Conservation (phyloP, 2,113 vertebrate species). For the Callorhinus ursinus region DNA sequence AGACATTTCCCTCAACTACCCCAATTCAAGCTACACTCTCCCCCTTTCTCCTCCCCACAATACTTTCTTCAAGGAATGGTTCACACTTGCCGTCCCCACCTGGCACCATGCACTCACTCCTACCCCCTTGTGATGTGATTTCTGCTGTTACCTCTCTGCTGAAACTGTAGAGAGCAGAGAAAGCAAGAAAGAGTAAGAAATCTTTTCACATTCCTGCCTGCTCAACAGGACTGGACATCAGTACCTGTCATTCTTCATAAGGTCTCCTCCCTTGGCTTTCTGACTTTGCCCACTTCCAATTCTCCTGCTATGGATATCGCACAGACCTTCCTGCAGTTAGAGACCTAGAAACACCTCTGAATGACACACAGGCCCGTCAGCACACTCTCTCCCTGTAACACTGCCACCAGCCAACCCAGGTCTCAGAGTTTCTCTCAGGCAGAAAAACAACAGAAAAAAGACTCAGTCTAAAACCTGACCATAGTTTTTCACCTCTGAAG, state of each 20-base stretch:
- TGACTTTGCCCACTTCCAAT: background rate
- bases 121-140: background rate
- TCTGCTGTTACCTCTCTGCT: background rate
- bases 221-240: background rate
- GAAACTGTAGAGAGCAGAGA: background rate
- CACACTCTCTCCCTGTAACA: background rate
- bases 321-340: background rate
- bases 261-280: background rate
- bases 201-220: background rate
- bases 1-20: background rate
- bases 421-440: background rate
- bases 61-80: background rate
- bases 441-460: background rate
- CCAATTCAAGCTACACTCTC: background rate
- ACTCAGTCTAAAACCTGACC: background rate
- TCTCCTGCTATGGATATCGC: background rate
- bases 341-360: background rate
- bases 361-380: background rate
- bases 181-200: background rate
- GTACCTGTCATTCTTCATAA: background rate
- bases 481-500: background rate
- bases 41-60: background rate
- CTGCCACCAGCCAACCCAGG: background rate
- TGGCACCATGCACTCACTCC: background rate
- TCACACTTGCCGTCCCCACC: background rate